Evolutionary conservation across 1,140 invertebrate genomes (phyloP).

Genomic region (Drosophila repletoides): DNA sequence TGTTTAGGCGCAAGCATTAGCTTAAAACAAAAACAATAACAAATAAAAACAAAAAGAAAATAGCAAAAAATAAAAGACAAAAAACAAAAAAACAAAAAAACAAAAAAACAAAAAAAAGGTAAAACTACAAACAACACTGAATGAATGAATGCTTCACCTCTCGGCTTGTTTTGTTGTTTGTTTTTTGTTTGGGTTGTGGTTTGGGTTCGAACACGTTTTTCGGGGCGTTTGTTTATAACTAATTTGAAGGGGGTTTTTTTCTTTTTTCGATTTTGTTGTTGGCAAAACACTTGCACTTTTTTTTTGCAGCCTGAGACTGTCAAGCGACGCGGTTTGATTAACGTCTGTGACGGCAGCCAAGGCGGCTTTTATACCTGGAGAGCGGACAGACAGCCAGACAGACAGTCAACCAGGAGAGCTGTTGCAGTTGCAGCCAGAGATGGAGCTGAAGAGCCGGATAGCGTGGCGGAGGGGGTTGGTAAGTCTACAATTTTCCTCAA

Average conservation of each 20-base stretch:
- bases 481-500: slow-evolving; percentile 59
- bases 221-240: slow-evolving; percentile 18
- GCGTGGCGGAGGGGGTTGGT: neutral
- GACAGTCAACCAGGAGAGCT: neutral
- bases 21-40: slow-evolving; percentile 19
- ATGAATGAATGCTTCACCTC: slow-evolving; percentile 47
- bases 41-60: neutral
- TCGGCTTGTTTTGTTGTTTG: neutral
- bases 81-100: slow-evolving; percentile 11
- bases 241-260: slow-evolving; percentile 8
- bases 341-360: slow-evolving; percentile 29
- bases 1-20: slow-evolving; percentile 15
- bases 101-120: slow-evolving; percentile 1
- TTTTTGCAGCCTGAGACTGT: slow-evolving; percentile 24
- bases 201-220: slow-evolving; percentile 5
- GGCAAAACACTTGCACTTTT: slow-evolving; percentile 49
- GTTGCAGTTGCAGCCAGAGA: neutral
- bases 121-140: slow-evolving; percentile 17
- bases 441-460: neutral
- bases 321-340: slow-evolving; percentile 74
- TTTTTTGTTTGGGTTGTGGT: slow-evolving; percentile 7
- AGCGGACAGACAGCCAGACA: neutral
- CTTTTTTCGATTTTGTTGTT: neutral
- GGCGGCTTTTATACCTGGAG: slow-evolving; percentile 61
- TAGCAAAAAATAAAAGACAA: slow-evolving; percentile 6